These are phyloP conservation scores for Notoglanidium macrostoma DNA, from an alignment of 2,797 vertebrate genomes.

Conservation along the genomic window DNA sequence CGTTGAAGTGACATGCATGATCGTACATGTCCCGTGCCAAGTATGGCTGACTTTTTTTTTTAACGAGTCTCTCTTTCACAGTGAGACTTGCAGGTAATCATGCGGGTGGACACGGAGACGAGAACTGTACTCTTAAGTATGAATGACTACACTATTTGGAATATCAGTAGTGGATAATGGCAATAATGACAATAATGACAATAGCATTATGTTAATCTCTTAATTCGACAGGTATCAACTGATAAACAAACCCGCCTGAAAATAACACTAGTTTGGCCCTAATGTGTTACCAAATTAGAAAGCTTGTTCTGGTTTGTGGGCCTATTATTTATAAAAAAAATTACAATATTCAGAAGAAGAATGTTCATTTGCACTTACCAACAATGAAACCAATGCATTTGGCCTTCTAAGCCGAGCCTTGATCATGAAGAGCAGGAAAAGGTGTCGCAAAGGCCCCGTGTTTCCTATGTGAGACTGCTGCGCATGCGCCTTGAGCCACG, in stretches of 20 bases:
- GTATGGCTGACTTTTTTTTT: conserved; percentile 21
- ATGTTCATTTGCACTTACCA: conserved; percentile 50
- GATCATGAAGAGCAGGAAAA: conserved; percentile 41
- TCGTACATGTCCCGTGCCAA: conserved; percentile 51
- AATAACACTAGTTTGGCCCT: conserved; percentile 10
- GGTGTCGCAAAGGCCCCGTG: conserved; percentile 45
- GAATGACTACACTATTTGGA: background rate
- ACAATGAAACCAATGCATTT: conserved; percentile 19
- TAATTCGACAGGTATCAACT: background rate
- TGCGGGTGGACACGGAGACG: background rate
- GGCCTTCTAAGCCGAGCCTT: conserved; percentile 23
- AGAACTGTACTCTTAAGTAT: background rate
- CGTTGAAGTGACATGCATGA: conserved; percentile 57
- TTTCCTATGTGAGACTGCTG: conserved; percentile 26
- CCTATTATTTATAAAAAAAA: background rate
- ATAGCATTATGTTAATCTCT: background rate
- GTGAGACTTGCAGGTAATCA: background rate
- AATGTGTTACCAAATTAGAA: background rate
- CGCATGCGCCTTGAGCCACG: conserved; percentile 50
- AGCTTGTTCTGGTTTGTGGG: background rate
- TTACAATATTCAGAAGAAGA: background rate
- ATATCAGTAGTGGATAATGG: background rate
- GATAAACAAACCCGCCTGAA: background rate
- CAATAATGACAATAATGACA: background rate
- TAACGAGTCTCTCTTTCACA: conserved; percentile 14